These are phyloP conservation scores for Callionymus lyra DNA, from an alignment of 2,113 vertebrate species.

Conservation along the genomic window DNA sequence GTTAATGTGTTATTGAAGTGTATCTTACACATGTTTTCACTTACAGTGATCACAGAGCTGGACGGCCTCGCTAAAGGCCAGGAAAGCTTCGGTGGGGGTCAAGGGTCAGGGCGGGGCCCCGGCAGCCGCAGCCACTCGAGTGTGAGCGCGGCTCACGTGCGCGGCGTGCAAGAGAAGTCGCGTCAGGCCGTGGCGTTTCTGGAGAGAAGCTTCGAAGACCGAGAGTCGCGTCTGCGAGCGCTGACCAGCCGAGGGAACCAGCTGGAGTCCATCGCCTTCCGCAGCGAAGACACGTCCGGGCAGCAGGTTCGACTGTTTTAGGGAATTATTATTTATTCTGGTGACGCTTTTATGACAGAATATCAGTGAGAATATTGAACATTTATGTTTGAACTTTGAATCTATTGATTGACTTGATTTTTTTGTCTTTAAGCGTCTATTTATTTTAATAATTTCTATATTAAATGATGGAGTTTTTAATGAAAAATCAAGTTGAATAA, in stretches of 20 bases:
- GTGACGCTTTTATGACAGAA: background rate
- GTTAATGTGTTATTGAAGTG: too few species aligned
- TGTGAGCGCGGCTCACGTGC: constrained; percentile 60
- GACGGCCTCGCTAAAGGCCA: constrained; percentile 95
- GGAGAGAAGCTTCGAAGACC: constrained; percentile 80
- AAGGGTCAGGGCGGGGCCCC: constrained; percentile 48
- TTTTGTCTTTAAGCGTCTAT: too few species aligned
- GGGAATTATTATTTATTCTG: too few species aligned
- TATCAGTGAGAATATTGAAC: too few species aligned
- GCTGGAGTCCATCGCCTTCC: constrained; percentile 94
- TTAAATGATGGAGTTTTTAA: too few species aligned
- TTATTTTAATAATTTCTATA: too few species aligned
- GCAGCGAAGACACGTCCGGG: constrained; percentile 92
- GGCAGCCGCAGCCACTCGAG: constrained; percentile 33
- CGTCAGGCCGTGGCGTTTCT: constrained; percentile 83
- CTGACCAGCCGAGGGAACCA: constrained; percentile 93
- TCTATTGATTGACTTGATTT: too few species aligned
- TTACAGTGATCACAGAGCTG: constrained; percentile 90
- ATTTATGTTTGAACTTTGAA: too few species aligned
- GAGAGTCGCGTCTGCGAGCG: constrained; percentile 81
- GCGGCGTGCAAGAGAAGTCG: constrained; percentile 87
- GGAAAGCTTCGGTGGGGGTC: constrained; percentile 68
- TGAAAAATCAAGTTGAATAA: too few species aligned
- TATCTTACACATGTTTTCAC: too few species aligned
- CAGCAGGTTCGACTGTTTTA: constrained; percentile 73